Conservation (phyloP, 2,113 vertebrate species). For the Rhinoptilus africanus region DNA sequence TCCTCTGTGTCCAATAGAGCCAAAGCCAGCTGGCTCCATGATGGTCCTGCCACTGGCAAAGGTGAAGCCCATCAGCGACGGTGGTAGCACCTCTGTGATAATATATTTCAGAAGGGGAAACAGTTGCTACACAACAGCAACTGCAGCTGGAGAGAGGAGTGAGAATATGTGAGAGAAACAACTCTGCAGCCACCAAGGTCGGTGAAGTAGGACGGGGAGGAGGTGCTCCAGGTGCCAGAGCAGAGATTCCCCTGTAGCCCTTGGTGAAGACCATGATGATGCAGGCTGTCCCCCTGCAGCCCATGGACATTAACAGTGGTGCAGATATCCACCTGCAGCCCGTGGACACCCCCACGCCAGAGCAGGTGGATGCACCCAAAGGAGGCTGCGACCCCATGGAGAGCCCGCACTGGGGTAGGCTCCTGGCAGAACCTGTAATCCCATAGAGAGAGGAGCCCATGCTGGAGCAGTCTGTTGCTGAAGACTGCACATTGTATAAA, state of each 20-base stretch:
- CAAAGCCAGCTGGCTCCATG: not conserved
- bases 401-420: not conserved
- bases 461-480: not conserved
- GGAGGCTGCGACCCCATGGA: not conserved
- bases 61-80: not conserved
- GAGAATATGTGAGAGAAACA: not conserved
- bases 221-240: not conserved
- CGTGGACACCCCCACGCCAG: too few relatives aligned
- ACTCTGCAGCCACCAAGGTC: not conserved
- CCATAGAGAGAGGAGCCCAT: too few relatives aligned
- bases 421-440: too few relatives aligned
- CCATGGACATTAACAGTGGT: not conserved
- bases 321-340: not conserved
- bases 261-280: not conserved
- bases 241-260: not conserved
- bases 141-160: not conserved
- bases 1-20: not conserved
- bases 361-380: not conserved
- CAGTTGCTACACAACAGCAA: not conserved
- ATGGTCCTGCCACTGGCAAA: not conserved
- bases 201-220: not conserved
- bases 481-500: too few relatives aligned
- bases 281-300: not conserved
- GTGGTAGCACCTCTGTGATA: not conserved
- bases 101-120: not conserved